Evolutionary conservation across 2,797 vertebrate species (phyloP), one percentile per base, ranked within the genome.

Genomic region (Myotis pilosus): DNA sequence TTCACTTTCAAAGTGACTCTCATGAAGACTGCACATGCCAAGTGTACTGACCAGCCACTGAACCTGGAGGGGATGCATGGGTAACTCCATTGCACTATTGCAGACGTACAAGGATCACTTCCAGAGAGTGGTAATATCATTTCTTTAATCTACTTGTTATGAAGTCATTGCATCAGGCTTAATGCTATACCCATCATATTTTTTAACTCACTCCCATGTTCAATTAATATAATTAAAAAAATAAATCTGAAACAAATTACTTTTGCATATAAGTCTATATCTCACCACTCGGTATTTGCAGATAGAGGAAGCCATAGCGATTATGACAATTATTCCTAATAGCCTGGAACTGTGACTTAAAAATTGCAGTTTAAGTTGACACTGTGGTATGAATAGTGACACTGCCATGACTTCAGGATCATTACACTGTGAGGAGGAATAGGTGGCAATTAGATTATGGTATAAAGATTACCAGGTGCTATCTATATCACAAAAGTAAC

Each of bases 181-280:
- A 72, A 69, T 92, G 92, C 62, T 96, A 95, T 95, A 93, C 57
- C 95, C 91, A 96, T 95, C 76, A 84, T 96, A 98, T 83, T 97
- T 93, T 60, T 92, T 13, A 97, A 98, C 96, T 95, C 88, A 92
- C 89, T 94, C 96, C 95, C 94, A 96, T 92, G 95, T 97, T 98
- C 95, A 97, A 95, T 97, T 98, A 98, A 95, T 96, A 68, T 95
- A 97, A 98, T 98, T 97, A 97, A 69, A 97, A 95, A 98, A 98
- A 97, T 93, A 97, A 97, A 96, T 94, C 93, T 94, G 92, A 97
- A 97, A 97, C 44, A 91, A 97, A 97, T 97, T 92, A 97, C 95
- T 92, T 0, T 0, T 96, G 90, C 91, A 93, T 92, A 72, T 96
- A 98, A 97, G 98, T 97, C 97, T 38, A 78, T 92, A 97, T 97